Evolutionary conservation across 2,113 vertebrate species (phyloP).

Genomic region (Atlantisia rogersi): DNA sequence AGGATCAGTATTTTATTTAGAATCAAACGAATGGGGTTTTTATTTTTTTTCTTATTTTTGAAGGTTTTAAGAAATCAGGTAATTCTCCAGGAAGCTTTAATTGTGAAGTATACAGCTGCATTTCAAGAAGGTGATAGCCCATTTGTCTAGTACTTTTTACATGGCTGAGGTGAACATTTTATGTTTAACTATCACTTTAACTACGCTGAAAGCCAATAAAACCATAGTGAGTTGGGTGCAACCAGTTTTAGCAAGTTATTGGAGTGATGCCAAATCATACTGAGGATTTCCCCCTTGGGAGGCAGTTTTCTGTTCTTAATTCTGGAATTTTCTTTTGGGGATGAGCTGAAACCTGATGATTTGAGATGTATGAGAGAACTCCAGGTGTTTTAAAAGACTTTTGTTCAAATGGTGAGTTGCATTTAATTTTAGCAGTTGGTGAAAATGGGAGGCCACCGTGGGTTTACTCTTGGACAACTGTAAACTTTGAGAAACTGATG

Average conservation of each 20-base stretch:
- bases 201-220: not conserved
- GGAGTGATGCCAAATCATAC: not conserved
- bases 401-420: not conserved
- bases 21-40: not conserved
- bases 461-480: not conserved
- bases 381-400: not conserved
- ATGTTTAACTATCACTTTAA: not conserved
- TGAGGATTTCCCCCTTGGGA: not conserved
- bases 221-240: not conserved
- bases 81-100: not conserved
- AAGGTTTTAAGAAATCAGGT: not conserved
- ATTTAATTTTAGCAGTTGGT: not conserved
- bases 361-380: not conserved
- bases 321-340: not conserved
- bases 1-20: not conserved
- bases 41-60: not conserved
- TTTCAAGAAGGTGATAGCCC: not conserved
- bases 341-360: not conserved
- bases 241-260: not conserved
- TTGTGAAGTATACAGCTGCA: not conserved
- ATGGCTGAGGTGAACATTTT: not conserved
- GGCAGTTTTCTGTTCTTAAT: not conserved
- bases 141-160: not conserved
- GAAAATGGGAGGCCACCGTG: not conserved
- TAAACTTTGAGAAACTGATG: not conserved